Conservation (phyloP, 2,888 invertebrate genomes). For the Cetonia aurata region DNA sequence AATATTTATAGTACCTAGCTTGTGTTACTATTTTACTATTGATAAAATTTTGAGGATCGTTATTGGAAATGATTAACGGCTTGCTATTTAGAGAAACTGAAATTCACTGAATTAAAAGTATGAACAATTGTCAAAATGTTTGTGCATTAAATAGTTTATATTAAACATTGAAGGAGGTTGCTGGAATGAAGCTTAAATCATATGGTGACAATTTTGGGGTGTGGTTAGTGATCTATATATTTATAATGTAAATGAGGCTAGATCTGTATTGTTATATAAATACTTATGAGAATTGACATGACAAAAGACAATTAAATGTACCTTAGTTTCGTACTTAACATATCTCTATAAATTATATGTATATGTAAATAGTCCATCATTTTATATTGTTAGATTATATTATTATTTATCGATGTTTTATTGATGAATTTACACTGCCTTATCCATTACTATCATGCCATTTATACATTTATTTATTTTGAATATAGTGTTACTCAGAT, state of each 20-base stretch:
- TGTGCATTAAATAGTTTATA: no score
- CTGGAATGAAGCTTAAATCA: conserved; percentile 3
- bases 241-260: conserved; percentile 43
- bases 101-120: no score
- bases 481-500: conserved; percentile 45
- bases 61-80: no score
- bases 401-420: conserved; percentile 60
- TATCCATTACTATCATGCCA: conserved; percentile 60
- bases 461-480: conserved; percentile 52
- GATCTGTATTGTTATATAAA: conserved; percentile 45
- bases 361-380: conserved; percentile 60
- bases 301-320: conserved; percentile 63
- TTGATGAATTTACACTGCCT: conserved; percentile 61
- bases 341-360: conserved; percentile 48
- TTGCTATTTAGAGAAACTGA: no score
- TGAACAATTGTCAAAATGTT: no score
- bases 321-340: conserved; percentile 63
- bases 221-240: conserved; percentile 46
- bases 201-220: conserved; percentile 19
- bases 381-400: conserved; percentile 59
- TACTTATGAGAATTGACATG: conserved; percentile 48
- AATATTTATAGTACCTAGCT: no score
- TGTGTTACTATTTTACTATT: no score
- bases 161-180: no score
- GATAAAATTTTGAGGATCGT: no score